Conservation (phyloP, 1,140 invertebrate species). For the Mercenaria mercenaria region DNA sequence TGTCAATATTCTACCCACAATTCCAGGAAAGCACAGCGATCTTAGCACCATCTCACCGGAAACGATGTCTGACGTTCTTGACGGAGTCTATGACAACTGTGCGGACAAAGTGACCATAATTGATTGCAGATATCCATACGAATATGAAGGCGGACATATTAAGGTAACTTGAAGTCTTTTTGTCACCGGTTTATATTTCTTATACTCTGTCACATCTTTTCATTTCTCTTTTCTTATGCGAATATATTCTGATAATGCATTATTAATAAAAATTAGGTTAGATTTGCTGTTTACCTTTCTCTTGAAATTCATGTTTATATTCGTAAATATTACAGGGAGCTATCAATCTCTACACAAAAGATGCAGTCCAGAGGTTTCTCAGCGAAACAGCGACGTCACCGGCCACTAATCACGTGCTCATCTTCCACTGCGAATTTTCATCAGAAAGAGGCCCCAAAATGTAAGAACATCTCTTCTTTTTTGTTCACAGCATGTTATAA, state of each 20-base stretch:
- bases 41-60: slow-evolving; percentile 17
- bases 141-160: slow-evolving; percentile 98
- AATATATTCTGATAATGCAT: too few species aligned
- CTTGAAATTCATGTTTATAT: background rate
- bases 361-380: slow-evolving; percentile 90
- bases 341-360: too few species aligned
- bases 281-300: too few species aligned
- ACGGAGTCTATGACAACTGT: slow-evolving; percentile 69
- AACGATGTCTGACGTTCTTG: slow-evolving; percentile 72
- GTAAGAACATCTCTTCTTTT: background rate
- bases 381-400: slow-evolving; percentile 82
- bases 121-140: slow-evolving; percentile 95
- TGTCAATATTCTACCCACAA: background rate
- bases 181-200: too few species aligned
- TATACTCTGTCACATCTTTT: too few species aligned
- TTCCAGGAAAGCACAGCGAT: slow-evolving; percentile 41
- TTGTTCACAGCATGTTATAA: too few species aligned
- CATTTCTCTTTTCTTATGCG: too few species aligned
- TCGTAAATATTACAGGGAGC: slow-evolving; percentile 88
- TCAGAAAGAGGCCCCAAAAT: too few species aligned
- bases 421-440: slow-evolving; percentile 64
- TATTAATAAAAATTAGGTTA: too few species aligned
- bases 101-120: slow-evolving; percentile 81
- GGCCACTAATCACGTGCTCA: slow-evolving; percentile 23
- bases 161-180: slow-evolving; percentile 71